Conservation (phyloP, 2,797 vertebrate species). For the Dipus sagitta region DNA sequence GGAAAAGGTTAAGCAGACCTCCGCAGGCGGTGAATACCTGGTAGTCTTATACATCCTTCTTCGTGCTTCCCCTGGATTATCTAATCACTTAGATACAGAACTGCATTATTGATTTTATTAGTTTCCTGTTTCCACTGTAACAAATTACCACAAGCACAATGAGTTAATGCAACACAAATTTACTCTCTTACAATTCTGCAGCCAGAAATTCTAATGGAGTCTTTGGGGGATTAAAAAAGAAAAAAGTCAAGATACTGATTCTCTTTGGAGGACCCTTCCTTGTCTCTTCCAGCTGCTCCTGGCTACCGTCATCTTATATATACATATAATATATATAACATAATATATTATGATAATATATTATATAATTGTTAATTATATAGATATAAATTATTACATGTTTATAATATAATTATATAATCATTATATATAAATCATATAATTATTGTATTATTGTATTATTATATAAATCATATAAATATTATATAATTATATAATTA, state of each 20-base stretch:
- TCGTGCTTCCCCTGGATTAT: neutral
- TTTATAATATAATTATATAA: too few species aligned
- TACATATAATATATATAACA: too few species aligned
- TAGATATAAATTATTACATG: too few species aligned
- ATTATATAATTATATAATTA: too few species aligned
- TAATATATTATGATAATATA: too few species aligned
- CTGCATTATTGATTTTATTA: neutral
- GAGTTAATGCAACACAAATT: neutral
- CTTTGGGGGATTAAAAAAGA: neutral
- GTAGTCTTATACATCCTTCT: neutral
- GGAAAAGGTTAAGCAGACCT: neutral
- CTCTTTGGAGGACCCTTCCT: neutral
- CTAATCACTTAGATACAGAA: neutral
- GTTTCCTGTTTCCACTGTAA: neutral
- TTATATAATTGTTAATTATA: too few species aligned
- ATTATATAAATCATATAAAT: too few species aligned
- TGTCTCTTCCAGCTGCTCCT: neutral
- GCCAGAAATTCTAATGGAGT: neutral
- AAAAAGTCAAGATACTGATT: neutral
- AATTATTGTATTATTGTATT: too few species aligned
- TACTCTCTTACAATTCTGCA: slow-evolving; percentile 3
- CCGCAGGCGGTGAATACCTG: neutral
- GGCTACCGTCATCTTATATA: neutral
- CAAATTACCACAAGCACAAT: neutral
- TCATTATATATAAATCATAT: too few species aligned